These are phyloP conservation scores for Bellardia bayeri DNA, from an alignment of 2,888 invertebrate genomes.

Conservation along the genomic window DNA sequence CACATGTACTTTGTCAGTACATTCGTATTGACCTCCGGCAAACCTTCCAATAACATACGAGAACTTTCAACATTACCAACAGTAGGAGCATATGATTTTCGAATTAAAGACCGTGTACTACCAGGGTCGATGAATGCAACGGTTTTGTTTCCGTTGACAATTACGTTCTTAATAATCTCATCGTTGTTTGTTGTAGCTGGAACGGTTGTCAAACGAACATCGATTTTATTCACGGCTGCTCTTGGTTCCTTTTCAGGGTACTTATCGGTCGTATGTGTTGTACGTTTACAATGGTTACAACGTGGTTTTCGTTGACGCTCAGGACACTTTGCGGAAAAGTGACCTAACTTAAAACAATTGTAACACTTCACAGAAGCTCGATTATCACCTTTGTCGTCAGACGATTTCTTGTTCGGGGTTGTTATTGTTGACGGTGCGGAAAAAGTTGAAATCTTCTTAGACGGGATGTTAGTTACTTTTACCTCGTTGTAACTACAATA, in stretches of 20 bases:
- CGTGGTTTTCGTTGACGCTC: constrained; percentile 53
- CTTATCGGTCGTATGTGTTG: constrained; percentile 32
- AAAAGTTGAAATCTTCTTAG: constrained; percentile 30
- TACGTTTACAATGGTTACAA: constrained; percentile 46
- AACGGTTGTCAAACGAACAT: neutral
- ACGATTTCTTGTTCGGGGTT: neutral
- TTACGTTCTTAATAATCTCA: neutral
- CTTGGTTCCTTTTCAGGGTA: constrained; percentile 25
- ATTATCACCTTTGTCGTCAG: neutral
- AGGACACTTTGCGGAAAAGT: constrained; percentile 51
- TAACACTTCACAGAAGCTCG: neutral
- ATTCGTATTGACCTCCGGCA: constrained; percentile 9
- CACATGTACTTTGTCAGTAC: constrained; percentile 19
- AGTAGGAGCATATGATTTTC: constrained; percentile 9
- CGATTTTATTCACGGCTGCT: constrained; percentile 54
- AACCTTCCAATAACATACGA: neutral
- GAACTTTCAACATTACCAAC: constrained; percentile 17
- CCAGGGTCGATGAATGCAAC: constrained; percentile 1
- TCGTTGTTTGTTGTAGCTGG: neutral
- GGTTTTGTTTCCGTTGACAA: constrained; percentile 1
- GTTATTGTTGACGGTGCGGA: neutral
- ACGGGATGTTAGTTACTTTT: constrained; percentile 41
- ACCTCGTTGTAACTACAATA: constrained; percentile 58
- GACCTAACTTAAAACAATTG: constrained; percentile 40
- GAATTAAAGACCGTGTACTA: neutral